These are phyloP conservation scores for Campoplex nolae DNA, from an alignment of 2,888 invertebrate genomes.

Conservation along the genomic window DNA sequence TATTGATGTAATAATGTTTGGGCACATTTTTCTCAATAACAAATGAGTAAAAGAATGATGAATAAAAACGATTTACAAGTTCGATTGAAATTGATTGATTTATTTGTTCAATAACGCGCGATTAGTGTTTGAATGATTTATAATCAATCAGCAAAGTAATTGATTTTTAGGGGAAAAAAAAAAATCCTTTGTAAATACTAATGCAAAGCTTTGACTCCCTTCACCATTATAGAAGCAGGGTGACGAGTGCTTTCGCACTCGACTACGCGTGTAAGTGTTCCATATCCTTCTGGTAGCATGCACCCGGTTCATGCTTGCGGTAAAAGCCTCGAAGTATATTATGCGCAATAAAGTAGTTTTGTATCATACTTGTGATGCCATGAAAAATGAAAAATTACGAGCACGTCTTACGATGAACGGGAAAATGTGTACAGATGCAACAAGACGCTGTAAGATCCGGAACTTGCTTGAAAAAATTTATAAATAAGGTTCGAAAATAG, in stretches of 20 bases:
- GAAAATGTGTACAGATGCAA: slow-evolving; percentile 4
- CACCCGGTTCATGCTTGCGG: slow-evolving; percentile 37
- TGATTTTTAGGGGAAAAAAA: background rate
- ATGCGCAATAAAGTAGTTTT: slow-evolving; percentile 38
- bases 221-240: background rate
- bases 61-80: background rate
- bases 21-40: background rate
- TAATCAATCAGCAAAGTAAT: background rate
- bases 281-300: slow-evolving; percentile 59
- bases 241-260: slow-evolving; percentile 60
- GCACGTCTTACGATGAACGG: background rate
- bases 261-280: slow-evolving; percentile 56
- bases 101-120: too few species aligned
- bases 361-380: slow-evolving; percentile 18
- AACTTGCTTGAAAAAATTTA: background rate
- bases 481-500: background rate
- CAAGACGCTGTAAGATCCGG: background rate
- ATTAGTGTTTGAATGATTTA: too few species aligned
- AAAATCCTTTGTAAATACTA: background rate
- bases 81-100: too few species aligned
- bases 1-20: background rate
- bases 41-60: background rate
- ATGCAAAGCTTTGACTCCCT: background rate
- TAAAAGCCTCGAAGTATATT: slow-evolving; percentile 43
- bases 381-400: slow-evolving; percentile 16